Evolutionary conservation across 2,888 invertebrate species (phyloP).

Genomic region (Andrena camellia): DNA sequence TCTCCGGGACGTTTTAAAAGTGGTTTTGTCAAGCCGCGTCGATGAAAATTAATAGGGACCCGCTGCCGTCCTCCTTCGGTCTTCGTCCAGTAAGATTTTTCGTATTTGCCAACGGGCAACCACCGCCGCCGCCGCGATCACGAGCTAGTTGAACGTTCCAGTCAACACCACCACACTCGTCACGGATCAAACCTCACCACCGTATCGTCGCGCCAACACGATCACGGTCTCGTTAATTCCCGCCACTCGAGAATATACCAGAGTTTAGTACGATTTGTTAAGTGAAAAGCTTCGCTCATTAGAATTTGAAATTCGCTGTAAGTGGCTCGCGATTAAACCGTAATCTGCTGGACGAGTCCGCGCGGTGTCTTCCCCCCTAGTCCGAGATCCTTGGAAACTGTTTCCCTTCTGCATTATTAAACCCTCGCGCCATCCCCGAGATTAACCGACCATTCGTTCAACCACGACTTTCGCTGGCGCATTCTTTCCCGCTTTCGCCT

Average conservation of each 20-base stretch:
- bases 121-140: not conserved
- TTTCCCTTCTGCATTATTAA: conserved; percentile 26
- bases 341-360: conserved; percentile 36
- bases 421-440: not conserved
- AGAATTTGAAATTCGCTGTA: conserved; percentile 47
- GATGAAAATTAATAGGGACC: conserved; percentile 67
- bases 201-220: not conserved
- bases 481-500: not conserved
- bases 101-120: conserved; percentile 50
- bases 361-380: not conserved
- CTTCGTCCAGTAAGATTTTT: conserved; percentile 51
- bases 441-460: conserved; percentile 10
- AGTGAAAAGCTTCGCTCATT: conserved; percentile 42
- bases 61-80: conserved; percentile 43
- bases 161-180: not conserved
- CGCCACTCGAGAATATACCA: conserved; percentile 8
- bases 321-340: conserved; percentile 42
- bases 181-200: conserved; percentile 31
- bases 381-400: conserved; percentile 6
- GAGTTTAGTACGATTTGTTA: conserved; percentile 25
- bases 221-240: conserved; percentile 11
- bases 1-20: conserved; percentile 65
- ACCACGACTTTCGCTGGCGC: not conserved
- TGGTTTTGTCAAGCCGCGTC: conserved; percentile 69
- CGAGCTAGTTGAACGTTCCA: too few species aligned